Evolutionary conservation across 2,113 vertebrate genomes (phyloP).

Genomic region (Orientallactaga bullata): DNA sequence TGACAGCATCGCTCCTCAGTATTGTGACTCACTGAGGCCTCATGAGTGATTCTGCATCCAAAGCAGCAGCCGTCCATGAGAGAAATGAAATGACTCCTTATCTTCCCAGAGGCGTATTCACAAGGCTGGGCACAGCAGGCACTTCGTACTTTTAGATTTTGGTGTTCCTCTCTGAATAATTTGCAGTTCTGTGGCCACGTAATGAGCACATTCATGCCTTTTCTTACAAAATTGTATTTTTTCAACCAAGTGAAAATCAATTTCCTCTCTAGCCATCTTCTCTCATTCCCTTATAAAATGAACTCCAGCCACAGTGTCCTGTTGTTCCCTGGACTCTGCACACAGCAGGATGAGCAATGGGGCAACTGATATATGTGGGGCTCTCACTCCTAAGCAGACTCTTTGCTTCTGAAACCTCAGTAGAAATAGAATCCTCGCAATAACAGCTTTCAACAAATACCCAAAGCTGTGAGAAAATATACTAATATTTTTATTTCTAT

Average conservation of each 20-base stretch:
- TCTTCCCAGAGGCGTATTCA: fast-evolving
- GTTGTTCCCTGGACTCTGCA: too few species aligned
- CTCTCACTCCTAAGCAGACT: neutral
- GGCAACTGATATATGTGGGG: fast-evolving
- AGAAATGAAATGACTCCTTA: fast-evolving
- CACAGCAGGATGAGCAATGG: fast-evolving
- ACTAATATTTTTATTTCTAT: constrained; percentile 23
- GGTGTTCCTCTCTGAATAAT: constrained; percentile 7
- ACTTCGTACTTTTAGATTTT: neutral
- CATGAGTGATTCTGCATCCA: neutral
- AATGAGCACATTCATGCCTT: neutral
- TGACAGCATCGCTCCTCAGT: neutral
- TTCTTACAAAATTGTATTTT: neutral
- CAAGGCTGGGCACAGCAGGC: too few species aligned
- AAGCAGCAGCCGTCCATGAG: fast-evolving
- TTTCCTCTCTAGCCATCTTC: neutral
- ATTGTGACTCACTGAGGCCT: neutral
- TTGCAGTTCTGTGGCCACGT: neutral
- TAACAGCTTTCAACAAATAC: neutral
- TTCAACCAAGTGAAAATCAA: neutral
- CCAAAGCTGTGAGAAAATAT: neutral
- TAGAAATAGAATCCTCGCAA: neutral
- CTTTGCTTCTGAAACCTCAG: neutral
- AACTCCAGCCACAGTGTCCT: neutral
- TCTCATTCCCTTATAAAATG: neutral